Evolutionary conservation across 2,113 vertebrate species (phyloP).

Genomic region (Panthera tigris): DNA sequence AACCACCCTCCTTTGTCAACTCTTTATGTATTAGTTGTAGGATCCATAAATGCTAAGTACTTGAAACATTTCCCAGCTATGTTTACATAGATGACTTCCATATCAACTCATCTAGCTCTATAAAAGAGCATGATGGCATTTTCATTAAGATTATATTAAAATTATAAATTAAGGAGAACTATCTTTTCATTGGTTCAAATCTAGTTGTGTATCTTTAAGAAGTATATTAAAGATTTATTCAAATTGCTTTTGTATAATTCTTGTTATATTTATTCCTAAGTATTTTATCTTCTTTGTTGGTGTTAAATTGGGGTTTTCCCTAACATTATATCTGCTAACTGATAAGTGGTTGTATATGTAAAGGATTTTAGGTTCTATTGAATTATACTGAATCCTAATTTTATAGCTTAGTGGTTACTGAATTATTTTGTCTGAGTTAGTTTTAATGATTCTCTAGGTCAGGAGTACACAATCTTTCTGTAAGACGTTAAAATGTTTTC

Average conservation of each 20-base stretch:
- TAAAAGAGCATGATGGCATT: background rate
- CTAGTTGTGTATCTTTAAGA: background rate
- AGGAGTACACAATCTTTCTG: background rate
- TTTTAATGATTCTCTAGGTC: background rate
- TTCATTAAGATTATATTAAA: constrained; percentile 9
- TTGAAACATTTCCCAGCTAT: background rate
- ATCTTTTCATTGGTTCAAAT: background rate
- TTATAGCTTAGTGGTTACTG: background rate
- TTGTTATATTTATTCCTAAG: background rate
- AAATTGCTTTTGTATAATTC: background rate
- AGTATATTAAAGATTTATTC: constrained; percentile 14
- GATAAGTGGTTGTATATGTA: background rate
- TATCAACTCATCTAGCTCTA: background rate
- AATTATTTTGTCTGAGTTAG: background rate
- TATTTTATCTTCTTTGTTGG: constrained; percentile 23
- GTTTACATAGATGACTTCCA: background rate
- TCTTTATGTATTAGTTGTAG: background rate
- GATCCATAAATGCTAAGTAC: background rate
- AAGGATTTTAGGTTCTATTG: background rate
- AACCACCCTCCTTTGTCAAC: background rate
- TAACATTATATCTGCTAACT: background rate
- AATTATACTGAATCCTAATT: background rate
- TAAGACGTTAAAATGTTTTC: background rate
- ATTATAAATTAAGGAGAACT: constrained; percentile 24
- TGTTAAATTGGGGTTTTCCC: background rate